Conservation (phyloP, 2,113 vertebrate species). For the Daubentonia madagascariensis region DNA sequence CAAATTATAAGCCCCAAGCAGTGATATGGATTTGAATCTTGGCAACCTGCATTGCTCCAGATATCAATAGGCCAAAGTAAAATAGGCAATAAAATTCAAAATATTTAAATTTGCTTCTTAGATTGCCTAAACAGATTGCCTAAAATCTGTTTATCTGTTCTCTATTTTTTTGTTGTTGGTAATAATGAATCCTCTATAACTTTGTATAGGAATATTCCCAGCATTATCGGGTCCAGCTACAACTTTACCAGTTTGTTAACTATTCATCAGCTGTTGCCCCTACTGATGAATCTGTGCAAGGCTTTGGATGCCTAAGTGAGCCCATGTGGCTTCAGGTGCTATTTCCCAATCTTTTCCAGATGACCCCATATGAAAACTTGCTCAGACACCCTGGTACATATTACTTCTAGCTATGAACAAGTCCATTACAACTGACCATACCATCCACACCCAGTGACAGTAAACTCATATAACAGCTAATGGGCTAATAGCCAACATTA, state of each 20-base stretch:
- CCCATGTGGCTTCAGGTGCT: too few relatives aligned
- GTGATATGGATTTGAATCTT: not conserved
- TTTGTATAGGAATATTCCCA: not conserved
- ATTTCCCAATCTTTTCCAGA: not conserved
- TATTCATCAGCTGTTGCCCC: not conserved
- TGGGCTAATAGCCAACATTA: not conserved
- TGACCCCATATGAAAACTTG: not conserved
- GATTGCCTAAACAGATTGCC: not conserved
- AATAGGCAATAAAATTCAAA: not conserved
- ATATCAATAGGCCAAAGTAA: not conserved
- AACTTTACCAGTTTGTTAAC: not conserved
- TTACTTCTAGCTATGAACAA: not conserved
- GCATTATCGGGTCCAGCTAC: not conserved
- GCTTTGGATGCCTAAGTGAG: not conserved
- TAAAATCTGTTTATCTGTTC: not conserved
- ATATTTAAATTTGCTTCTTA: not conserved
- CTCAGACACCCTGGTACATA: not conserved
- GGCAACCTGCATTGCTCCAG: not conserved
- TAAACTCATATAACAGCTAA: not conserved
- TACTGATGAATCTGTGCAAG: not conserved
- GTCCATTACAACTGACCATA: not conserved
- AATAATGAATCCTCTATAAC: not conserved
- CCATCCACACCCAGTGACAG: not conserved
- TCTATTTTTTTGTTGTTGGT: not conserved
- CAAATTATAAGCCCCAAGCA: not conserved